Percentiles rank a stretch among this genome's conserved stretches.
Conservation (phyloP, 2,888 invertebrate genomes). For the Prenolepis imparis region DNA sequence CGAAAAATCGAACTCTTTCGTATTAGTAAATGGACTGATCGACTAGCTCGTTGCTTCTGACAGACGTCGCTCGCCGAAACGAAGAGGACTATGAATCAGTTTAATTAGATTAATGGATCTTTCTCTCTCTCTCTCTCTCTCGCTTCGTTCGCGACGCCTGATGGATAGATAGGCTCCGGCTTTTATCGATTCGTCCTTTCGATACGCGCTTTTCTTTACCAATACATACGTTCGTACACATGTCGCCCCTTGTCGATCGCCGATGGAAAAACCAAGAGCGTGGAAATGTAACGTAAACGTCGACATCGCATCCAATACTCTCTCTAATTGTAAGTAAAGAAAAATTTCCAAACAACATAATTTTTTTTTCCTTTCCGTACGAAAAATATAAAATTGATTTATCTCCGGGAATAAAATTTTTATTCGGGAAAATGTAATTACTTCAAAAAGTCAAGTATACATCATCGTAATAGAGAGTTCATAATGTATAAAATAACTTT, state of each 20-base stretch:
- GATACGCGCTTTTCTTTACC: conserved; percentile 18
- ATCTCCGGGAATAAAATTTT: not conserved
- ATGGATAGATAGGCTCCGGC: conserved; percentile 4
- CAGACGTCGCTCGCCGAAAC: conserved; percentile 26
- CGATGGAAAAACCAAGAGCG: not conserved
- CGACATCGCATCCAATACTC: not conserved
- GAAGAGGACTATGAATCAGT: conserved; percentile 40
- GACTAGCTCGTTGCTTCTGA: conserved; percentile 27
- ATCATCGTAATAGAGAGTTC: not conserved
- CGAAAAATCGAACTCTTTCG: conserved; percentile 52
- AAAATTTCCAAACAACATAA: not conserved
- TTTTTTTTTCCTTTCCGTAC: not conserved
- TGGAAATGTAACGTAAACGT: not conserved
- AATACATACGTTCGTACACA: conserved; percentile 6
- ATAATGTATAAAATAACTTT: conserved; percentile 13
- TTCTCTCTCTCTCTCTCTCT: conserved; percentile 4
- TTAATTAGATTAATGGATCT: conserved; percentile 53
- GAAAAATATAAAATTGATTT: not conserved
- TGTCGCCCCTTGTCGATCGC: not conserved
- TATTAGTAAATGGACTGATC: conserved; percentile 46
- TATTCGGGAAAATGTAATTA: not conserved
- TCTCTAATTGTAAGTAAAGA: not conserved
- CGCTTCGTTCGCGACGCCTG: conserved; percentile 12
- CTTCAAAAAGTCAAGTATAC: not conserved
- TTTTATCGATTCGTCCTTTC: conserved; percentile 25